These are phyloP conservation scores for Lithophane socia DNA, from an alignment of 2,888 invertebrate species.

Conservation along the genomic window DNA sequence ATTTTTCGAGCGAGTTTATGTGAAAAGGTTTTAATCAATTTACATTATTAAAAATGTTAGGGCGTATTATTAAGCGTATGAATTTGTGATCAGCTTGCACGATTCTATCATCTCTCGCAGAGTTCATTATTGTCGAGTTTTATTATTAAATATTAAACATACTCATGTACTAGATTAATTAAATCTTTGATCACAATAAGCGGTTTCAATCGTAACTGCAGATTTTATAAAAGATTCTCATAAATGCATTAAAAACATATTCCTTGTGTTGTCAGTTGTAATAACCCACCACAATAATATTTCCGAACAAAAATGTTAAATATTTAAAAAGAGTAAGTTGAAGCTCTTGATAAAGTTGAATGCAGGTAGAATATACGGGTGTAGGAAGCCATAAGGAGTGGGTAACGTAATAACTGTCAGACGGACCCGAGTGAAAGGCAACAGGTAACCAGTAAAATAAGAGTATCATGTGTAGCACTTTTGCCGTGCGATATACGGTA, in stretches of 20 bases:
- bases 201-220: background rate
- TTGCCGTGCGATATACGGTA: conserved; percentile 6
- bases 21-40: conserved; percentile 76
- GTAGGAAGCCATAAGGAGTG: conserved; percentile 48
- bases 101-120: conserved; percentile 28
- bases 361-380: conserved; percentile 38
- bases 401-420: conserved; percentile 58
- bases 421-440: conserved; percentile 41
- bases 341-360: conserved; percentile 41
- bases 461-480: conserved; percentile 29
- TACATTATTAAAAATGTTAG: conserved; percentile 74
- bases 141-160: conserved; percentile 15
- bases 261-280: background rate
- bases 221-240: too few relatives aligned
- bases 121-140: conserved; percentile 34
- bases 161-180: background rate
- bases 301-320: background rate
- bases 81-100: conserved; percentile 49
- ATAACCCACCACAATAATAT: too few relatives aligned
- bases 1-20: conserved; percentile 74
- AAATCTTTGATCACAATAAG: conserved; percentile 18
- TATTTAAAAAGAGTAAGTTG: background rate
- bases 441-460: conserved; percentile 56
- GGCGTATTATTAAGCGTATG: conserved; percentile 54
- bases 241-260: background rate